Evolutionary conservation across 2,113 vertebrate genomes (phyloP).

Genomic region (Isurus oxyrinchus): DNA sequence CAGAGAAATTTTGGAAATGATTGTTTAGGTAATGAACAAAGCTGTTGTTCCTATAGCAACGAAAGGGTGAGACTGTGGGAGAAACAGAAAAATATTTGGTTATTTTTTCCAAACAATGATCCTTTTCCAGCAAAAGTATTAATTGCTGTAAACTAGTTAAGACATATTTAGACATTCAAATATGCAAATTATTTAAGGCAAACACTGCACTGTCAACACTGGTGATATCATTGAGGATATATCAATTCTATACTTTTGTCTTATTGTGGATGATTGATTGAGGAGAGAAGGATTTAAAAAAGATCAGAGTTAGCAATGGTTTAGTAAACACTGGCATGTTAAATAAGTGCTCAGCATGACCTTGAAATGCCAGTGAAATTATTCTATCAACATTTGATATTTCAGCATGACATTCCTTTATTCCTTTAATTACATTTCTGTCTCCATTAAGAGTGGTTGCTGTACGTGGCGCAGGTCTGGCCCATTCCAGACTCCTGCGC

Average conservation of each 20-base stretch:
- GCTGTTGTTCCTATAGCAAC: slow-evolving; percentile 26
- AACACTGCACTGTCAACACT: not conserved
- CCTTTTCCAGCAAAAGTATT: not conserved
- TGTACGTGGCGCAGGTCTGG: too few species aligned
- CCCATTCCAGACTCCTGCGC: too few species aligned
- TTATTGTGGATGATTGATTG: not conserved
- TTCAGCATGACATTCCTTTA: not conserved
- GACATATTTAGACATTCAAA: not conserved
- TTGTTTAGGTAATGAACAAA: not conserved
- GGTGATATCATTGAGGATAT: not conserved
- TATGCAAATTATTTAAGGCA: not conserved
- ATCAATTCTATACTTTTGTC: not conserved
- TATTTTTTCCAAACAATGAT: not conserved
- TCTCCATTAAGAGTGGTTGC: too few species aligned
- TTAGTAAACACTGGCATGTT: not conserved
- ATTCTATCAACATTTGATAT: not conserved
- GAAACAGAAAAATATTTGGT: not conserved
- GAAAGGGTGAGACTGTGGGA: not conserved
- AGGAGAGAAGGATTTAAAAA: not conserved
- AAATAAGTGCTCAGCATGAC: not conserved
- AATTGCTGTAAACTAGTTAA: not conserved
- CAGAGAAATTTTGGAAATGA: slow-evolving; percentile 2
- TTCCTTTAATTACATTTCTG: not conserved
- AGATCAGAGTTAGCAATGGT: not conserved
- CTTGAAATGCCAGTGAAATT: not conserved